These are phyloP conservation scores for Amiota communis DNA, from an alignment of 2,888 invertebrate genomes.

Conservation along the genomic window DNA sequence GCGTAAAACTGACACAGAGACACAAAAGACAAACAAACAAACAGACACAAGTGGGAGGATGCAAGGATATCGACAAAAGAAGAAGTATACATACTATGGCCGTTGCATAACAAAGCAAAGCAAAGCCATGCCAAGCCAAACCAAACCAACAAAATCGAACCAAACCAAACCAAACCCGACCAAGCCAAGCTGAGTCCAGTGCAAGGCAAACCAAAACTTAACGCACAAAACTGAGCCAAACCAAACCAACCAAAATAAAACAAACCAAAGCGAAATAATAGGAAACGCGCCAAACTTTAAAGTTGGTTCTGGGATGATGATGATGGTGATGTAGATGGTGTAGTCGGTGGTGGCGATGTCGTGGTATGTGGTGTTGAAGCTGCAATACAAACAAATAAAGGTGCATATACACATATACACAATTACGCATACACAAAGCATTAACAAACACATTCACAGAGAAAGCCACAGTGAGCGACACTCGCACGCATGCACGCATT, in stretches of 20 bases:
- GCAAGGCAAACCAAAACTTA: conserved; percentile 1
- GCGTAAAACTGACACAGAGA: conserved; percentile 10
- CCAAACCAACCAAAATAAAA: background rate
- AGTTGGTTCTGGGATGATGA: too few relatives aligned
- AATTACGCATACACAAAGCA: too few relatives aligned
- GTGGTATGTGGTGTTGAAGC: background rate
- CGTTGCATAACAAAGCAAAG: background rate
- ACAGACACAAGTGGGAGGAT: background rate
- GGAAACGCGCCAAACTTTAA: background rate
- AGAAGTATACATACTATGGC: background rate
- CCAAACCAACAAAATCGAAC: background rate
- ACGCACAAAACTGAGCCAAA: too few relatives aligned
- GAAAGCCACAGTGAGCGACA: background rate
- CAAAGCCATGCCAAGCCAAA: background rate
- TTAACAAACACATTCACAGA: too few relatives aligned
- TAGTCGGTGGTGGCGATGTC: too few relatives aligned
- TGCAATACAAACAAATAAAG: background rate
- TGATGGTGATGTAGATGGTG: too few relatives aligned
- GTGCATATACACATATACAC: background rate
- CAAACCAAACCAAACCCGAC: background rate
- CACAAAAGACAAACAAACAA: conserved; percentile 10
- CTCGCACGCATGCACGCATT: conserved; percentile 6
- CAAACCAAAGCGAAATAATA: conserved; percentile 3
- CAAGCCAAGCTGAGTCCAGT: background rate
- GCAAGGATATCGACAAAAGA: background rate